These are phyloP conservation scores for Philereme vetulata DNA, from an alignment of 2,888 invertebrate genomes.

Conservation along the genomic window DNA sequence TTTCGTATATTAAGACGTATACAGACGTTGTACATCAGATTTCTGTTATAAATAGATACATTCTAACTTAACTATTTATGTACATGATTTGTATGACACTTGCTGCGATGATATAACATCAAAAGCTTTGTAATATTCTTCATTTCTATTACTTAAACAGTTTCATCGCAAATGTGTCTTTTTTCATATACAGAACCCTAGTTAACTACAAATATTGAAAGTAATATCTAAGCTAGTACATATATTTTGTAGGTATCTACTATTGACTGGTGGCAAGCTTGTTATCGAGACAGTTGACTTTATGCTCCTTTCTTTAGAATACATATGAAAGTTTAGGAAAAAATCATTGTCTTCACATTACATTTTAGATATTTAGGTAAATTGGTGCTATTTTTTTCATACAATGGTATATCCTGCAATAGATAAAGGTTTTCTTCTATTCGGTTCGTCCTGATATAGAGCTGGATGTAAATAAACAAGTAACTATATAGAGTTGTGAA, in stretches of 20 bases:
- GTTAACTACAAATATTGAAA: conserved; percentile 27
- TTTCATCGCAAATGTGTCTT: conserved; percentile 22
- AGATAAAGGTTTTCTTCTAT: conserved; percentile 10
- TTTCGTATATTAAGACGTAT: conserved; percentile 74
- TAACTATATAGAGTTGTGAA: conserved; percentile 58
- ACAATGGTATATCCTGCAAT: neutral
- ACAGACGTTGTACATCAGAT: conserved; percentile 83
- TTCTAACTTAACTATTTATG: conserved; percentile 45
- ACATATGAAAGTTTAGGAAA: neutral
- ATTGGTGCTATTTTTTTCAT: neutral
- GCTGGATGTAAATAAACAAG: conserved; percentile 47
- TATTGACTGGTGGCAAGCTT: conserved; percentile 32
- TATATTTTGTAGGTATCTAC: conserved; percentile 28
- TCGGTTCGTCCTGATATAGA: conserved; percentile 29
- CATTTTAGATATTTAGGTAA: neutral
- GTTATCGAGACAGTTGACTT: conserved; percentile 25
- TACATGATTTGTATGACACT: conserved; percentile 37
- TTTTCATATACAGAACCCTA: conserved; percentile 23
- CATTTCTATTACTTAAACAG: neutral
- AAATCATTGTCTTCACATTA: neutral
- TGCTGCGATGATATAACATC: conserved; percentile 22
- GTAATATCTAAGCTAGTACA: conserved; percentile 31
- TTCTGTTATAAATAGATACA: conserved; percentile 68
- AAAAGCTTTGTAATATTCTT: neutral
- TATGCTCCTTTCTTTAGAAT: neutral